Conservation (phyloP, 2,797 vertebrate genomes). For the Periophthalmus magnuspinnatus region DNA sequence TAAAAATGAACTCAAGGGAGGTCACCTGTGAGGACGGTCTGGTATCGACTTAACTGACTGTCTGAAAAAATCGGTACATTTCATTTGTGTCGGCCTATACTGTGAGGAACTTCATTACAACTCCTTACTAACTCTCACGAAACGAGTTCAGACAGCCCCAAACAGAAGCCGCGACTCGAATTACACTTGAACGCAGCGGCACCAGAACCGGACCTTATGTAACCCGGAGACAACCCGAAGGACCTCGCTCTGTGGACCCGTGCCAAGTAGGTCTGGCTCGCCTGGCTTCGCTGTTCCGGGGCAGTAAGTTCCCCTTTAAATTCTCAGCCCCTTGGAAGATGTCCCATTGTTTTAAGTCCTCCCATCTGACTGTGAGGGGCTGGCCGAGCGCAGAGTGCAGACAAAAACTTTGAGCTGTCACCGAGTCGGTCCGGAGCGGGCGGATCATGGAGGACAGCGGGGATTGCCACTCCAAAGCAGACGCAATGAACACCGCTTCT, state of each 20-base stretch:
- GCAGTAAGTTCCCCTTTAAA: constrained; percentile 3
- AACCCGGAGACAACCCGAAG: constrained; percentile 41
- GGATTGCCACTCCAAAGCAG: constrained; percentile 15
- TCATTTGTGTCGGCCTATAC: not conserved
- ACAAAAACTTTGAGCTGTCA: constrained; percentile 68
- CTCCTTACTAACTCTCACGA: not conserved
- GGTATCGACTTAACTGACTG: too few species aligned
- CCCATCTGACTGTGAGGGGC: constrained; percentile 77
- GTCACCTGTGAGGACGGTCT: too few species aligned
- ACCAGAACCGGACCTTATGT: constrained; percentile 38
- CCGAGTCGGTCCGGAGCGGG: constrained; percentile 47
- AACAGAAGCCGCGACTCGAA: constrained; percentile 8
- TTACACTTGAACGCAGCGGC: not conserved
- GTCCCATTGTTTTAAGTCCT: constrained; percentile 69
- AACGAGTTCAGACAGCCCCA: too few species aligned
- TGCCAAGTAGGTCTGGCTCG: constrained; percentile 19
- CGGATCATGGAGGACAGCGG: constrained; percentile 53
- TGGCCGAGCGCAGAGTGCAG: constrained; percentile 67
- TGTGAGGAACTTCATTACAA: not conserved
- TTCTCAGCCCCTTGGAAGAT: constrained; percentile 36
- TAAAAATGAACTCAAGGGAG: not conserved
- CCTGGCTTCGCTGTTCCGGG: not conserved
- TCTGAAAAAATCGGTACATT: not conserved
- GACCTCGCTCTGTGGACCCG: constrained; percentile 15
- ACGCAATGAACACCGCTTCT: not conserved